These are phyloP conservation scores for Drosophila phalerata DNA, from an alignment of 2,888 invertebrate species.

Conservation along the genomic window DNA sequence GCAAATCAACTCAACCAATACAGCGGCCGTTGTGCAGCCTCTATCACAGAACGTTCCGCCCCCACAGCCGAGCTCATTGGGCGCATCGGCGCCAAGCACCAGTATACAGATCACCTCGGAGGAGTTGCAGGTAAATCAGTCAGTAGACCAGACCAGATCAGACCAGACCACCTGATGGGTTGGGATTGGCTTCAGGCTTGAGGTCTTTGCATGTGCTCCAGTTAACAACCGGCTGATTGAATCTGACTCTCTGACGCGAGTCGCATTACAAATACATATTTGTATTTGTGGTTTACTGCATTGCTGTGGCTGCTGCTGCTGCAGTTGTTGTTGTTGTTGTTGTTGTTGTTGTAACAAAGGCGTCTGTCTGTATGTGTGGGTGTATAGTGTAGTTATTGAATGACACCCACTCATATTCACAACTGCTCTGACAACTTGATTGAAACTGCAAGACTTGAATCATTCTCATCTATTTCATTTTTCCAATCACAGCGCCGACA, in stretches of 20 bases:
- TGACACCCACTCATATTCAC: background rate
- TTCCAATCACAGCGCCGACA: slow-evolving; percentile 89
- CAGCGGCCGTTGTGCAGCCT: slow-evolving; percentile 84
- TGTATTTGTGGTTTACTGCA: slow-evolving; percentile 45
- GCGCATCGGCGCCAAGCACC: slow-evolving; percentile 84
- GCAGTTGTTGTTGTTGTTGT: slow-evolving; percentile 48
- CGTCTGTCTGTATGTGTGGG: slow-evolving; percentile 7
- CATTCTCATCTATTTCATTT: background rate
- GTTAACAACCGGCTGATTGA: slow-evolving; percentile 19
- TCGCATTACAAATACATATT: slow-evolving; percentile 34
- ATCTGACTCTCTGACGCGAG: slow-evolving; percentile 4
- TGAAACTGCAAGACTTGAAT: background rate
- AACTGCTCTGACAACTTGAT: background rate
- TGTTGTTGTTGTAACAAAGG: slow-evolving; percentile 39
- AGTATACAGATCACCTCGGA: slow-evolving; percentile 88
- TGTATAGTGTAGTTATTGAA: slow-evolving; percentile 11
- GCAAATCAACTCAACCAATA: slow-evolving; percentile 86
- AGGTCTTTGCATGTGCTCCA: slow-evolving; percentile 27
- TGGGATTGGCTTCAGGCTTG: background rate
- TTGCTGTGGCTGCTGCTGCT: slow-evolving; percentile 62
- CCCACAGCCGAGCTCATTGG: slow-evolving; percentile 66
- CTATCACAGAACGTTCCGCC: slow-evolving; percentile 83
- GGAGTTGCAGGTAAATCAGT: slow-evolving; percentile 89
- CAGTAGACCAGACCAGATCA: background rate
- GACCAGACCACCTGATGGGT: too few relatives aligned